Percentiles rank a stretch among this genome's conserved stretches.
These are phyloP conservation scores for Trachymyrmex cornetzi DNA, from an alignment of 1,140 invertebrate species.

Conservation along the genomic window DNA sequence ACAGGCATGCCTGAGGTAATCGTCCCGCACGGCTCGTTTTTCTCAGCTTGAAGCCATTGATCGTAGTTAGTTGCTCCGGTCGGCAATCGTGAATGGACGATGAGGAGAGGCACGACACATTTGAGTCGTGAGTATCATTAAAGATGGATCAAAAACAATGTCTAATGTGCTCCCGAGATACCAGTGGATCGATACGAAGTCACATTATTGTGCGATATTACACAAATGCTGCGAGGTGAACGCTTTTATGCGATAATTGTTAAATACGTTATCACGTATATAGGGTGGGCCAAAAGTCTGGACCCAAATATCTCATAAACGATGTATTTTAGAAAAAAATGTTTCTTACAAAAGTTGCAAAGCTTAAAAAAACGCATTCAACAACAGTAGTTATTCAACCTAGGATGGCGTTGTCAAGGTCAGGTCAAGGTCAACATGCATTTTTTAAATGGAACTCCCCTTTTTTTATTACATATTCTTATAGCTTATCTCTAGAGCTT, in stretches of 20 bases:
- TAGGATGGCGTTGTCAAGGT: no score
- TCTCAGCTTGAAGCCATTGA: slow-evolving; percentile 70
- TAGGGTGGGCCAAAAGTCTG: no score
- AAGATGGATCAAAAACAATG: slow-evolving; percentile 32
- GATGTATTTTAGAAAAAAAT: no score
- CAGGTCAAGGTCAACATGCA: no score
- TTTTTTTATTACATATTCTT: no score
- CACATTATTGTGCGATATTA: slow-evolving; percentile 25
- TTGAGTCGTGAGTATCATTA: slow-evolving; percentile 40
- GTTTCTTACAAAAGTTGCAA: no score
- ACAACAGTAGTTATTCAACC: no score
- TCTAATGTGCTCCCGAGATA: slow-evolving; percentile 34
- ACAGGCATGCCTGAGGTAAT: slow-evolving; percentile 72
- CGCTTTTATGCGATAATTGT: not conserved
- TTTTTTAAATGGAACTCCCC: no score
- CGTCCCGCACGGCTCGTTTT: slow-evolving; percentile 71
- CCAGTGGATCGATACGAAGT: slow-evolving; percentile 14
- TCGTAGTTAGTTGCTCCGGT: slow-evolving; percentile 54
- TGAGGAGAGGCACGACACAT: slow-evolving; percentile 56
- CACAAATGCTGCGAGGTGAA: not conserved
- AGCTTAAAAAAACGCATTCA: no score
- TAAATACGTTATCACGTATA: not conserved
- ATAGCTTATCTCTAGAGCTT: no score
- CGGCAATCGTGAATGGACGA: slow-evolving; percentile 68
- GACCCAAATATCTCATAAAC: no score